Evolutionary conservation across 2,797 vertebrate genomes (phyloP), one percentile per base, ranked within the genome.

Genomic region (Esox lucius): DNA sequence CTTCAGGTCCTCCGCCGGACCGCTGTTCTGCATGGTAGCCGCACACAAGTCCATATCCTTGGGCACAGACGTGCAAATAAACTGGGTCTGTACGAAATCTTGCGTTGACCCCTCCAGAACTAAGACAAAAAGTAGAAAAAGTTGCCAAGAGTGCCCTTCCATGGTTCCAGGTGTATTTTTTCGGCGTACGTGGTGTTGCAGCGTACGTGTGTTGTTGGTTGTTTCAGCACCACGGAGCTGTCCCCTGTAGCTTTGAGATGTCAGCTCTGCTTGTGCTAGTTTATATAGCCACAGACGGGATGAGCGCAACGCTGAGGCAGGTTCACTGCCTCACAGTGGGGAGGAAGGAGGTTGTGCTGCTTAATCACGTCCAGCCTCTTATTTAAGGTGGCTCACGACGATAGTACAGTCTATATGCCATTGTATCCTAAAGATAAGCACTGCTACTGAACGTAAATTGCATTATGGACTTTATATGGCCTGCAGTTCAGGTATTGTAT

Each of bases 61-160:
- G 17, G 97, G 97, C 86, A 99, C 96, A 74, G 97, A 98, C 83
- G 96, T 98, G 94, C 97, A 99, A 87, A 99, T 94, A 86, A 99
- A 99, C 79, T 97, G 96, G 62, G 96, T 97, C 90, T 96, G 96
- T 81, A 95, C 95, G 81, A 96, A 94, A 88, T 96, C 93, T 90
- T 96, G 96, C 39, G 93, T 92, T 65, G 90, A 86, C 73, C 93
- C 85, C 79, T 89, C 78, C 78, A 85, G 76, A 62, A 90, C 75
- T 75, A 94, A 91, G 77, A 90, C 91, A 62, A 87, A 91, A 78
- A 95, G 90, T 74, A 95, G 83, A 82, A 94, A 91, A 90, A 95
- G 91, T 90, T 94, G 94, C 93, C 91, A 90, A 62, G 90, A 90
- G 72, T 84, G 85, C 78, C 88, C 81, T 77, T 82, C 89, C 91